Conservation (phyloP, 2,797 vertebrate genomes). For the Danio jaintianensis region DNA sequence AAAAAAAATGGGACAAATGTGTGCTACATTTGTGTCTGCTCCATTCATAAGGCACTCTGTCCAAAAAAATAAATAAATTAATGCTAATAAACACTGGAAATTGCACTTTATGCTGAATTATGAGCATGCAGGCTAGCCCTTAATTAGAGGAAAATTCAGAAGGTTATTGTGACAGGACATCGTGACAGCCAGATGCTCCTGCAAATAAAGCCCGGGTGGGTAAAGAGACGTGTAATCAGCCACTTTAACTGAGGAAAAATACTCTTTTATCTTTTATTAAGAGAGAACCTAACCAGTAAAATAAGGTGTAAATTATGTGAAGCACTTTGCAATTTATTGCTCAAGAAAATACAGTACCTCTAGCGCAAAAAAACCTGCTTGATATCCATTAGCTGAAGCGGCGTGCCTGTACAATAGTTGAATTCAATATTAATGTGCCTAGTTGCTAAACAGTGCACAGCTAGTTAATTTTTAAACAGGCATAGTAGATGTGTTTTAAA, state of each 20-base stretch:
- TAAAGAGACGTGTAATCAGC: not conserved
- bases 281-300: not conserved
- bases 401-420: not conserved
- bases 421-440: not conserved
- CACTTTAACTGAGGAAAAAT: not conserved
- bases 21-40: not conserved
- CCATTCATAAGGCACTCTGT: not conserved
- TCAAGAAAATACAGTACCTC: not conserved
- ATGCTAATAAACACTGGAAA: constrained; percentile 3
- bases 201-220: constrained; percentile 3
- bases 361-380: not conserved
- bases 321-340: not conserved
- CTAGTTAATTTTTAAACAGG: not conserved
- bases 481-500: not conserved
- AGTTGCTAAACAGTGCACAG: not conserved
- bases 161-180: constrained; percentile 30
- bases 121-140: not conserved
- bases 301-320: not conserved
- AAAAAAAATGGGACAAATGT: not conserved
- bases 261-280: not conserved
- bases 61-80: not conserved
- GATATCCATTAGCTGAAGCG: not conserved
- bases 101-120: constrained; percentile 18
- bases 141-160: constrained; percentile 31
- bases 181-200: constrained; percentile 18